These are phyloP conservation scores for Setipinna tenuifilis DNA, from an alignment of 2,797 vertebrate species.

Conservation along the genomic window DNA sequence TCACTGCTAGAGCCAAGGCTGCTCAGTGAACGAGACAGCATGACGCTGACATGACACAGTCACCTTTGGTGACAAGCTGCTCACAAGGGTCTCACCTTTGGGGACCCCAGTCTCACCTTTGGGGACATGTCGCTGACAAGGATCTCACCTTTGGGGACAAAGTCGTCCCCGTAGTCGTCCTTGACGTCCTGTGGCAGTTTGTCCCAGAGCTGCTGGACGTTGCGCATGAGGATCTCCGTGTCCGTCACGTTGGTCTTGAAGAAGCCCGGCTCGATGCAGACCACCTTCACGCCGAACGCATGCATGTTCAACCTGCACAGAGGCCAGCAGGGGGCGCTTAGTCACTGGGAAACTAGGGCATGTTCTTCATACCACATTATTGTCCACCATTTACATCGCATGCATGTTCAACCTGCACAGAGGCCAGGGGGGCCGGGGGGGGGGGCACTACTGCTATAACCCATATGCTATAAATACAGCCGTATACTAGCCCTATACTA, in stretches of 20 bases:
- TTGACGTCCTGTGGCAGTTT: slow-evolving; percentile 68
- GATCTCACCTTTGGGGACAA: slow-evolving; percentile 33
- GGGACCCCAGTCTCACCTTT: slow-evolving; percentile 25
- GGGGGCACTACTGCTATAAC: no score
- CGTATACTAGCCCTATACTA: no score
- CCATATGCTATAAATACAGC: no score
- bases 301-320: slow-evolving; percentile 66
- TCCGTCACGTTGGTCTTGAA: slow-evolving; percentile 75
- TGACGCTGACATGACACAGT: no score
- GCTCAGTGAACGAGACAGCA: no score
- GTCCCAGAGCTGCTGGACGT: slow-evolving; percentile 62
- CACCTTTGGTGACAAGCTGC: no score
- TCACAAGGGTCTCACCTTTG: slow-evolving; percentile 1
- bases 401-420: no score
- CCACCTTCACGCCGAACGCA: slow-evolving; percentile 72
- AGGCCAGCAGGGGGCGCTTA: slow-evolving; percentile 27
- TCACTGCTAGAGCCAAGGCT: neutral
- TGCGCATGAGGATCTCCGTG: slow-evolving; percentile 41
- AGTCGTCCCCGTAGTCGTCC: slow-evolving; percentile 72
- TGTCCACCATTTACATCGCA: no score
- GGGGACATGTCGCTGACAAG: no score
- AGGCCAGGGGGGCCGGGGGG: no score
- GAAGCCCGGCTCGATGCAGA: slow-evolving; percentile 79
- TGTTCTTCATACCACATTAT: no score
- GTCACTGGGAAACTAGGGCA: no score